Evolutionary conservation across 2,888 invertebrate genomes (phyloP).

Genomic region (Notodonta dromedarius): DNA sequence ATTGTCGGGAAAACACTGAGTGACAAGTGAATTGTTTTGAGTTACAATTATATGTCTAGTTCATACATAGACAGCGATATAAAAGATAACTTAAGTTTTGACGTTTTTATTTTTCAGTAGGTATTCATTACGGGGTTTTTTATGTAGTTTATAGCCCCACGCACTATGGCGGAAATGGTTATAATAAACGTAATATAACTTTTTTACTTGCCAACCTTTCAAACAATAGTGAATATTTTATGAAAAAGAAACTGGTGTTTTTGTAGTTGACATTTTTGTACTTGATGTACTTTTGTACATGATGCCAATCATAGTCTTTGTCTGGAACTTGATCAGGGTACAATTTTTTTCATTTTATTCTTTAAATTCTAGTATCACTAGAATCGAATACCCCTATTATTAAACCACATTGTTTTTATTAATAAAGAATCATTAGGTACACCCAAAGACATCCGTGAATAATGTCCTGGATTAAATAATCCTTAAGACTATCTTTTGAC

Average conservation of each 20-base stretch:
- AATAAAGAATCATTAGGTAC: too few species aligned
- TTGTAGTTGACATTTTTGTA: not conserved
- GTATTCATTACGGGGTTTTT: conserved; percentile 19
- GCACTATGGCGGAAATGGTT: conserved; percentile 12
- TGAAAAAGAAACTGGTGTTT: too few species aligned
- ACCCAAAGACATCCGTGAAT: too few species aligned
- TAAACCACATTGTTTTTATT: too few species aligned
- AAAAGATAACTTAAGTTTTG: conserved; percentile 23
- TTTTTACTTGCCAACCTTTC: not conserved
- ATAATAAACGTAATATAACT: conserved; percentile 9
- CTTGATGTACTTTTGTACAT: too few species aligned
- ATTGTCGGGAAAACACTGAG: conserved; percentile 38
- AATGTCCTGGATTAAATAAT: too few species aligned
- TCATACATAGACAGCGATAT: conserved; percentile 19
- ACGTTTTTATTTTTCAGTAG: conserved; percentile 25
- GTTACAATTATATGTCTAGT: conserved; percentile 39
- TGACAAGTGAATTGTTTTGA: conserved; percentile 44
- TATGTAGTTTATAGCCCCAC: conserved; percentile 15
- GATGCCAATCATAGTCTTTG: too few species aligned
- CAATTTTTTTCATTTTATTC: too few species aligned
- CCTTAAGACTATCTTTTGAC: too few species aligned
- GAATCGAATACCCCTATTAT: too few species aligned
- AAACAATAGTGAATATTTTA: not conserved
- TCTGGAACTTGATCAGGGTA: too few species aligned
- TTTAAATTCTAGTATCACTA: too few species aligned